Evolutionary conservation across 35 echinoderm and acorn worm species (phyloP), one percentile per base, ranked within the genome.

Genomic region (Heliocidaris tuberculata): DNA sequence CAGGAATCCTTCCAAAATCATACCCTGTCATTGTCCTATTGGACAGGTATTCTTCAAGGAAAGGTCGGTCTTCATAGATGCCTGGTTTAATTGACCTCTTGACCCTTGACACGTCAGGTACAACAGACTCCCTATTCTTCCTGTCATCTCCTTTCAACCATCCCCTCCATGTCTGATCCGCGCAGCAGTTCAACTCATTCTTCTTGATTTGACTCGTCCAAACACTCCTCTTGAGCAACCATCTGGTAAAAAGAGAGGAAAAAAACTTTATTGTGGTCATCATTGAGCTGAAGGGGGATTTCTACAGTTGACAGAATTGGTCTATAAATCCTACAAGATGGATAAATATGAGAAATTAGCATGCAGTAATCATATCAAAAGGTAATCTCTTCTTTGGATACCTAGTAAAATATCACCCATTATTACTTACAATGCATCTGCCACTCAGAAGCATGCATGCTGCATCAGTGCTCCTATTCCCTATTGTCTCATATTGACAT

Each of bases 71-170:
- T 48, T 93, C 95, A 17, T 94, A 96, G 30, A 96, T 91, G 5
- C 97, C 97, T 2, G 95, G 65, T 94, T 94, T 93, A 5, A 92
- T 88, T 6, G 60, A 86, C 70, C 96, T 52, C 61, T 92, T 97
- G 31, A 98, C 94, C 60, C 97, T 97, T 48, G 97, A 98, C 59
- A 98, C 93, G 30, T 98, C 97, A 35, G 97, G 97, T 48, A 98
- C 95, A 27, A 98, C 60, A 4, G 93, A 50, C 31, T 97, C 94
- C 11, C 94, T 86, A 8, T 92, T 56, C 61, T 88, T 89, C 48
- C 94, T 85, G 13, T 24, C 0, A 4, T 93, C 85, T 85, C 92
- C 96, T 16, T 86, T 93, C 65, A 97, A 88, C 96, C 96, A 97
- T 2, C 95, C 96, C 49, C 95, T 94, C 96, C 96, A 97, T 31